phyloP scores from a whole-genome alignment of 2,888 invertebrate genomes.

The Vanessa cardui region DNA sequence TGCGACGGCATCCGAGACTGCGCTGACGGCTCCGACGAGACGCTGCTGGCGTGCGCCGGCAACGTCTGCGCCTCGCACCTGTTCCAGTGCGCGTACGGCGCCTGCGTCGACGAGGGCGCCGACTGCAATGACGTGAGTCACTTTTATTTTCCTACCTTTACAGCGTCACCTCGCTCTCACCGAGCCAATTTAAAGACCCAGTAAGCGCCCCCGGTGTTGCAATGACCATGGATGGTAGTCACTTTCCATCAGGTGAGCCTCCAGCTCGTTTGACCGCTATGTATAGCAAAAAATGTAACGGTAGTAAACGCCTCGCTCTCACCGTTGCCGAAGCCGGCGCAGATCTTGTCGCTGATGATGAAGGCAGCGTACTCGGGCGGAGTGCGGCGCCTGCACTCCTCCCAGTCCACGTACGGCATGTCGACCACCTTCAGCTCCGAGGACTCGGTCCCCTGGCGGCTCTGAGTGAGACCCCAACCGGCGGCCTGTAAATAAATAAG shows the following conservation, averaged over 20 bases:
- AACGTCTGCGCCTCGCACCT: conserved; percentile 74
- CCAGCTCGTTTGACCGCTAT: too few species aligned
- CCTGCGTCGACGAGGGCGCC: conserved; percentile 81
- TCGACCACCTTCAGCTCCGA: conserved; percentile 12
- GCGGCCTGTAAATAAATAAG: too few species aligned
- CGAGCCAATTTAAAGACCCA: too few species aligned
- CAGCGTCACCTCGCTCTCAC: too few species aligned
- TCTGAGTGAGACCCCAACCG: conserved; percentile 16
- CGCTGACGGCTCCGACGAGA: conserved; percentile 66
- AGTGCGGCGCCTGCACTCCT: not conserved
- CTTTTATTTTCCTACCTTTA: not conserved
- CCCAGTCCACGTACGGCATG: conserved; percentile 6
- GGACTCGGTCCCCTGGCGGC: conserved; percentile 1
- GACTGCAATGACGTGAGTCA: conserved; percentile 72
- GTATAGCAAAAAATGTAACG: too few species aligned
- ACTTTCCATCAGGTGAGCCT: too few species aligned
- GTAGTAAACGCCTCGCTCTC: too few species aligned
- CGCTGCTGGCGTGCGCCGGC: conserved; percentile 57
- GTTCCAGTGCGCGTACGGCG: conserved; percentile 84
- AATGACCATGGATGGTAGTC: too few species aligned
- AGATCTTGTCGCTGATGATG: conserved; percentile 7
- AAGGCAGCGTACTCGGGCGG: not conserved
- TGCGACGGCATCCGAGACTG: conserved; percentile 66
- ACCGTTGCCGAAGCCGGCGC: conserved; percentile 17
- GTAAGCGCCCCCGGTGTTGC: too few species aligned